Evolutionary conservation across 2,888 invertebrate species (phyloP).

Genomic region (Tenthredo notha): DNA sequence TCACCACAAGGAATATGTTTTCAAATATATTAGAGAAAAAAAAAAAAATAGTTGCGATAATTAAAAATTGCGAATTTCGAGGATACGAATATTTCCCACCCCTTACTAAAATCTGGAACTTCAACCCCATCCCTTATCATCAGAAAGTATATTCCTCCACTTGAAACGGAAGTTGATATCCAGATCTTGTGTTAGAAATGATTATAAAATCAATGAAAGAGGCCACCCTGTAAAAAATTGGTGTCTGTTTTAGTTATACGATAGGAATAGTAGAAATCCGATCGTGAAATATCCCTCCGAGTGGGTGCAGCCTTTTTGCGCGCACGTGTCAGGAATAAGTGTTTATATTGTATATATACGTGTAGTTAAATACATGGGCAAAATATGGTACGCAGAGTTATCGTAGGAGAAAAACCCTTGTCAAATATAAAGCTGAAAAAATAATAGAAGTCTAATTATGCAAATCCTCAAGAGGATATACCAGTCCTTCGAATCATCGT

Average conservation of each 20-base stretch:
- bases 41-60: background rate
- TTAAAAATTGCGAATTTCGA: background rate
- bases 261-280: background rate
- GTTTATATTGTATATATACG: background rate
- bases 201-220: no score
- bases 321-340: constrained; percentile 20
- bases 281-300: constrained; percentile 5
- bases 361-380: constrained; percentile 5
- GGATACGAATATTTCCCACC: no score
- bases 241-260: no score
- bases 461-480: constrained; percentile 67
- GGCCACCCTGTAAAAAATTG: no score
- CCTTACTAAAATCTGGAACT: no score
- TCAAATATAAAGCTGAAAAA: constrained; percentile 62
- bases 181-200: no score
- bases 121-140: no score
- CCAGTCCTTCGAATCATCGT: constrained; percentile 25
- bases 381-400: constrained; percentile 31
- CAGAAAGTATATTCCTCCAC: no score
- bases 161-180: no score
- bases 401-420: constrained; percentile 38
- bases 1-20: background rate
- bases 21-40: background rate
- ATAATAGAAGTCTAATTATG: constrained; percentile 74
- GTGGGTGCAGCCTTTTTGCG: constrained; percentile 7